Base-by-base conservation (phyloP, 2,888 invertebrate species). In the Drosophila silvestris region DNA sequence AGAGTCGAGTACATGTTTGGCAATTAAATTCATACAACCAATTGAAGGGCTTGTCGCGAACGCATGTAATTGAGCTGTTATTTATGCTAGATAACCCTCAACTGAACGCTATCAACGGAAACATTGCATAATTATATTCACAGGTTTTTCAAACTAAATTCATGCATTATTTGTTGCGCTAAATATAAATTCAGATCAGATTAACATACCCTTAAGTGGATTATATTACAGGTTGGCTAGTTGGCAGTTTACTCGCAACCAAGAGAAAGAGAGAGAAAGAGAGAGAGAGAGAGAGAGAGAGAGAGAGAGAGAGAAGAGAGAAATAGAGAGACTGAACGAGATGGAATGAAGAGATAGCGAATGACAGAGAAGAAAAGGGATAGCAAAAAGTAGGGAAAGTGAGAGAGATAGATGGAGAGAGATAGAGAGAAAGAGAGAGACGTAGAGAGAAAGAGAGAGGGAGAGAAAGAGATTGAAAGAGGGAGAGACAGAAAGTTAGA, bases 111-210 rank as follows among this genome's bases (percentile, higher is more conserved):
- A 74, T 70, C 59, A 74, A 52, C 64, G 69, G 63, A 64, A 66
- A 63, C 35, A 50, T 66, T 69, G 39, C 69, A 69, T 78, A 78
- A 66, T 70, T 69, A 61, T 74, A 64, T 78, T 63, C 74, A 61
- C 69, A 74, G 74, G 62, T 69, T 69, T 26, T 41, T 62, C 12
- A 69, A 69, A 77, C 74, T 57, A 79, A 64, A 77, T 74, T 66
- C 63, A 44, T 54, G 56, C 60, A 59, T 30, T 72, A 62, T 77
- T 72, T 72, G 57, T 77, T 61, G 62, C 66, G 52, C 47, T 50
- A 68, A 66, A 77, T 77, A 51, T 44, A 56, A 68, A 61, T 33
- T 14, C 50, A n/a, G 61, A 61, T 62, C 68, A 5, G 28, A 39
- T 57, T 39, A 39, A 5, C 6, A 37, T 56, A 37, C 4, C 10